A percentile compares a stretch with the other conserved stretches of the same genome.
These are phyloP conservation scores for Aythya baeri DNA, from an alignment of 2,113 vertebrate species.

Conservation along the genomic window DNA sequence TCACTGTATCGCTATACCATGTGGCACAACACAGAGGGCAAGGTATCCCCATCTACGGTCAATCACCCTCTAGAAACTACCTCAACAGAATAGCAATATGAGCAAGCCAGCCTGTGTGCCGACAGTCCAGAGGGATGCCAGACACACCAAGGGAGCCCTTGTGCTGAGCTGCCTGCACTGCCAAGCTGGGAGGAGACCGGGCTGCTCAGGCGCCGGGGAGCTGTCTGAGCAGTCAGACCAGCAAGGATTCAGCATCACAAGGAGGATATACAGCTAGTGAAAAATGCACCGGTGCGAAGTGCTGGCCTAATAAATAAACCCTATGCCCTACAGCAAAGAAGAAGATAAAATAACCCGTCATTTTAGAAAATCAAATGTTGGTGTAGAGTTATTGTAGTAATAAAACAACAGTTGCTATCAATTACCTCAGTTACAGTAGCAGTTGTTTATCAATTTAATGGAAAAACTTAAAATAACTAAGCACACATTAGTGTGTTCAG, in stretches of 20 bases:
- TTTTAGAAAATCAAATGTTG: neutral
- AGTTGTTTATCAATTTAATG: neutral
- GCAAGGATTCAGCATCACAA: no score
- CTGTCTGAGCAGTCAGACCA: neutral
- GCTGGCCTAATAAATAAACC: neutral
- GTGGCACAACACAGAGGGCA: neutral
- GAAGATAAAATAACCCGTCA: neutral
- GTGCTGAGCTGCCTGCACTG: no score
- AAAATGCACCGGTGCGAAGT: neutral
- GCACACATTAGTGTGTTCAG: neutral
- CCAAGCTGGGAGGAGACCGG: neutral
- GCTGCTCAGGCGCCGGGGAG: neutral
- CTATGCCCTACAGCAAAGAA: neutral
- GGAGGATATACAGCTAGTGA: rapidly evolving
- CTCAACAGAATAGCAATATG: neutral
- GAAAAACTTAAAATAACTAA: neutral
- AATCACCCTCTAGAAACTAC: neutral
- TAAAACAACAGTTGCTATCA: neutral
- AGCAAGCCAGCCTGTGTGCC: rapidly evolving
- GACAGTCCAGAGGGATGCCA: neutral
- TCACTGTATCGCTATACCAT: rapidly evolving
- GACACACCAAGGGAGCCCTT: neutral
- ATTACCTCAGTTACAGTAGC: neutral
- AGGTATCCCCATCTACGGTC: neutral
- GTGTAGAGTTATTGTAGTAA: neutral